Conservation (phyloP, 2,888 invertebrate species). For the Malthinus seriepunctatus region DNA sequence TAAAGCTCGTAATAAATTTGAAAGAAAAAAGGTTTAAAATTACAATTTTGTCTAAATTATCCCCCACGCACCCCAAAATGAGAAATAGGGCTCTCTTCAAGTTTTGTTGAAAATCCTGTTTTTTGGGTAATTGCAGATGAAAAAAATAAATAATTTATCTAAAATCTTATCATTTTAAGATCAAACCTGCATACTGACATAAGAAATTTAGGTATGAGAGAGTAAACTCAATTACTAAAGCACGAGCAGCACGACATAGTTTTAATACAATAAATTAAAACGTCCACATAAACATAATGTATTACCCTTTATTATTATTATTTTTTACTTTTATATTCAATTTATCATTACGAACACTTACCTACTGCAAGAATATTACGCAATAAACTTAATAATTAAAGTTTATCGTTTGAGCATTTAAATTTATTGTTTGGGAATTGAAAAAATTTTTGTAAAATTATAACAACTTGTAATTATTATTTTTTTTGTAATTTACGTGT, state of each 20-base stretch:
- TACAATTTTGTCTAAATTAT: background rate
- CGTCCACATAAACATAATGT: background rate
- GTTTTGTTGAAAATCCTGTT: background rate
- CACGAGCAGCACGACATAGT: conserved; percentile 7
- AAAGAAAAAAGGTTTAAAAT: background rate
- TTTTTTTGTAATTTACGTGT: too few relatives aligned
- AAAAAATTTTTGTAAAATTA: too few relatives aligned
- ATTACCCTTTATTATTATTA: too few relatives aligned
- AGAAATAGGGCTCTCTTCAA: background rate
- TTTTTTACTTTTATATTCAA: too few relatives aligned
- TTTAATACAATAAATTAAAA: conserved; percentile 5
- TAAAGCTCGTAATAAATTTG: background rate
- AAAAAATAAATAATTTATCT: conserved; percentile 8
- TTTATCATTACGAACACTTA: too few relatives aligned
- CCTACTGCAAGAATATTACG: too few relatives aligned
- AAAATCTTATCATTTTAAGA: conserved; percentile 11
- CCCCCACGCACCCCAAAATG: background rate
- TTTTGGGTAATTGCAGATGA: background rate
- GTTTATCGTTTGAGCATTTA: too few relatives aligned
- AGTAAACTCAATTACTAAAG: conserved; percentile 23
- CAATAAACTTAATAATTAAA: too few relatives aligned
- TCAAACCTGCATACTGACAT: conserved; percentile 15
- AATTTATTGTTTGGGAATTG: too few relatives aligned
- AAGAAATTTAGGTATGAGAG: conserved; percentile 22
- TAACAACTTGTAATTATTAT: too few relatives aligned